Base-by-base conservation (phyloP, 2,113 vertebrate genomes). In the Oncorhynchus tshawytscha region DNA sequence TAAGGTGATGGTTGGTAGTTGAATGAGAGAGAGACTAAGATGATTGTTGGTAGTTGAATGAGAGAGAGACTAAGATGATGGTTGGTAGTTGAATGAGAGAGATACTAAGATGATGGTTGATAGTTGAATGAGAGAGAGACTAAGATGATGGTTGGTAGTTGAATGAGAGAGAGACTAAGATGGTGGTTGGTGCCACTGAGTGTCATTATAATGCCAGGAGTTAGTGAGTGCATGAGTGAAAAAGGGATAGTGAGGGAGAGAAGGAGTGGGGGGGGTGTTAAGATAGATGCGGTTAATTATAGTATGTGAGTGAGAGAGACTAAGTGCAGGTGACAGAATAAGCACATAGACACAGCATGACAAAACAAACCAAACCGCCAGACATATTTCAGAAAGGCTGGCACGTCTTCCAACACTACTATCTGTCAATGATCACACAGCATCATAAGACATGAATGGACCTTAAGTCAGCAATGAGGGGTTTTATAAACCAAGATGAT, bases 311-410 rank as follows among this genome's bases (percentile, higher is more conserved):
- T 81, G 74, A 85, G 81, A 79, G 78, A 82, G 72, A 82, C 77
- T 81, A 72, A 85, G 75, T 60, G 27, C 71, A 86, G 80, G 72
- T 80, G 88, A 89, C 81, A 80, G 75, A 83, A 77, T 71, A 74
- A 54, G 72, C 49, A 67, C 73, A 77, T 70, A 82, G 77, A 82
- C 66, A 71, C 76, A 45, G 78, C 45, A 25, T 82, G 82, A 87
- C 84, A 77, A 84, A 85, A 82, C 78, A 80, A 67, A 78, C 78
- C 81, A 88, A 87, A 75, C 85, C 84, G 87, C 78, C 84, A 69
- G 81, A 73, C 6, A 12, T 13, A 9, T 83, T 71, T 31, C 54
- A 66, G 75, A 73, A 77, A 64, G 70, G 12, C 22, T 48, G 20
- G 11, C 59, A 59, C 64, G 69, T 85, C 76, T 51, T 71, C 74